A percentile compares a stretch with the other conserved stretches of the same genome.
Evolutionary conservation across 1,140 invertebrate genomes (phyloP).

Genomic region (Mylabris phalerata): DNA sequence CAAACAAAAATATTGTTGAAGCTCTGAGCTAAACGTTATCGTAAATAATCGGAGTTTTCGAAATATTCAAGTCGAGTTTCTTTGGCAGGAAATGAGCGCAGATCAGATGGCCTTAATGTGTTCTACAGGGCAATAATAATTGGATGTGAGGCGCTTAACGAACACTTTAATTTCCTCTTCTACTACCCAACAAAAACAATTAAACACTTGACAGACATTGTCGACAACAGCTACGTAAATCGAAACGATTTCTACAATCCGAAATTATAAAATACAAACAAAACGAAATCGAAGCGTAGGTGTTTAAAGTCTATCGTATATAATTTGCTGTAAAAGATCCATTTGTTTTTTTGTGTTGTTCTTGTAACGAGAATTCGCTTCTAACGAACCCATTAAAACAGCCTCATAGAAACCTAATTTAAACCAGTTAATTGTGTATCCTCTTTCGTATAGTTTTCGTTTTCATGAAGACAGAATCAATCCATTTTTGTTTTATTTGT

Average conservation of each 20-base stretch:
- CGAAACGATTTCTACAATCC: no score
- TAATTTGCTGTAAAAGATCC: no score
- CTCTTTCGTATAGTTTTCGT: neutral
- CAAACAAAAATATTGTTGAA: no score
- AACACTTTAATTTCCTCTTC: constrained; percentile 7
- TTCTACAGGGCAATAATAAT: constrained; percentile 10
- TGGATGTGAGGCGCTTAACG: constrained; percentile 7
- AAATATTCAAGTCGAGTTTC: constrained; percentile 5
- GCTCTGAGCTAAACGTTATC: neutral
- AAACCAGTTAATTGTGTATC: constrained; percentile 29
- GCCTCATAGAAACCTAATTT: constrained; percentile 33
- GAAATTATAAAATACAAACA: no score
- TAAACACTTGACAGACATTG: no score
- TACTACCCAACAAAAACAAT: no score
- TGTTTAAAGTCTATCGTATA: no score
- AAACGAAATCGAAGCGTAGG: no score
- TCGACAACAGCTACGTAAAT: no score
- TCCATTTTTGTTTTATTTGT: constrained; percentile 15
- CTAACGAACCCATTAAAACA: constrained; percentile 32
- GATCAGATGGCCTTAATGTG: neutral
- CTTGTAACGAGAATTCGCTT: no score
- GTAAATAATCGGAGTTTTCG: constrained; percentile 9
- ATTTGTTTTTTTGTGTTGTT: no score
- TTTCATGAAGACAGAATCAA: constrained; percentile 21
- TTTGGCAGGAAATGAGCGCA: constrained; percentile 7